Percentiles rank a stretch among this genome's conserved stretches.
These are phyloP conservation scores for Malurus melanocephalus DNA, from an alignment of 2,113 vertebrate species.

Conservation along the genomic window DNA sequence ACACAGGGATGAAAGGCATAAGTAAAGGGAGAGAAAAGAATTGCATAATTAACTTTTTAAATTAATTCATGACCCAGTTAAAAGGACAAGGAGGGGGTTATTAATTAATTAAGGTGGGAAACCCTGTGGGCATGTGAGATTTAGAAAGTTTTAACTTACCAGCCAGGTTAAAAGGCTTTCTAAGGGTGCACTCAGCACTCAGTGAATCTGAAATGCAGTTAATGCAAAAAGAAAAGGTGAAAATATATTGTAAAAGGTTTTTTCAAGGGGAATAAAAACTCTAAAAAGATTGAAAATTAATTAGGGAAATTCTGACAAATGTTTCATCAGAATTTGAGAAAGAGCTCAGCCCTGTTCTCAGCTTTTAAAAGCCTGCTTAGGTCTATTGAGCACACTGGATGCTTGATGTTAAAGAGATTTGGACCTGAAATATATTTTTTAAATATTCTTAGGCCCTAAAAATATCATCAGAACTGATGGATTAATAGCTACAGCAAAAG, in stretches of 20 bases:
- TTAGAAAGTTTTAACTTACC: conserved; percentile 62
- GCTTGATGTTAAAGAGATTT: neutral
- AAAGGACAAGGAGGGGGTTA: conserved; percentile 70
- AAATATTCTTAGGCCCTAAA: neutral
- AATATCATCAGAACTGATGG: neutral
- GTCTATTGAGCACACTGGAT: neutral
- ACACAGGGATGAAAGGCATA: conserved; percentile 53
- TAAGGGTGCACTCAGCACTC: conserved; percentile 17
- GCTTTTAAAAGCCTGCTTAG: neutral
- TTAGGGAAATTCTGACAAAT: conserved; percentile 46
- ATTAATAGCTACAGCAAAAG: neutral
- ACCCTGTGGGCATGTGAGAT: conserved; percentile 68
- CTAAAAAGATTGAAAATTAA: conserved; percentile 48
- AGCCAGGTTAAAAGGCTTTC: conserved; percentile 70
- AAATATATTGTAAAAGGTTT: conserved; percentile 49
- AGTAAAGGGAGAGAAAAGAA: conserved; percentile 56
- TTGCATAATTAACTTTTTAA: conserved; percentile 71
- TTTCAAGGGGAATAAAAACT: conserved; percentile 44
- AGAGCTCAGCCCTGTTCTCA: neutral
- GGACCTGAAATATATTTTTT: neutral
- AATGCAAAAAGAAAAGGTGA: conserved; percentile 55
- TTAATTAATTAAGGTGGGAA: conserved; percentile 73
- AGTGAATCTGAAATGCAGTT: conserved; percentile 41
- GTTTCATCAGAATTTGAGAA: conserved; percentile 20
- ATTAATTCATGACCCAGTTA: conserved; percentile 75